A percentile compares a stretch with the other conserved stretches of the same genome.
Evolutionary conservation across 2,797 vertebrate species (phyloP).

Genomic region (Podarcis siculus): DNA sequence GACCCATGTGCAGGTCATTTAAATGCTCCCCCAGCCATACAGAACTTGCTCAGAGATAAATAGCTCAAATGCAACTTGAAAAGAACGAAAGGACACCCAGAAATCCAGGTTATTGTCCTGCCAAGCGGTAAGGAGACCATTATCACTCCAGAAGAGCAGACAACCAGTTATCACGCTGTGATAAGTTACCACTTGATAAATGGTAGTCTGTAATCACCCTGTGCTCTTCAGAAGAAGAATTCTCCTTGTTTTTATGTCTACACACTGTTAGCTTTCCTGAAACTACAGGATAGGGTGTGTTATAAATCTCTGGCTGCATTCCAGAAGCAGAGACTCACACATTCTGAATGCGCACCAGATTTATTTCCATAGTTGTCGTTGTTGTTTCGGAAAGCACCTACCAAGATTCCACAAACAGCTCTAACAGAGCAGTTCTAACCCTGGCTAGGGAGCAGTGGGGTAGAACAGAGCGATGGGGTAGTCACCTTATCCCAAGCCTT

Average conservation of each 20-base stretch:
- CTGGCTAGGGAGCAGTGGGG: no score
- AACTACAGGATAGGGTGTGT: background rate
- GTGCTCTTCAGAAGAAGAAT: background rate
- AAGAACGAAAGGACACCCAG: background rate
- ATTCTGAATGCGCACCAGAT: no score
- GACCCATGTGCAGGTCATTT: background rate
- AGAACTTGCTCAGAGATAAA: background rate
- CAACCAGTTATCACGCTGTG: background rate
- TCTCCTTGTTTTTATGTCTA: background rate
- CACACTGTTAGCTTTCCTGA: background rate
- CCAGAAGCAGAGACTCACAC: background rate
- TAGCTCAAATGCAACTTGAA: background rate
- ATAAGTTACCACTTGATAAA: background rate
- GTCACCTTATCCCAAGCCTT: no score
- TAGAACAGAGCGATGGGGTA: no score
- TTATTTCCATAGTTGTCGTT: no score
- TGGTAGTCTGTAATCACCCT: background rate
- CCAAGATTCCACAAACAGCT: no score
- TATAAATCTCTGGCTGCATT: background rate
- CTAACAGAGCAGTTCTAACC: no score
- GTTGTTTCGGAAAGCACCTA: no score
- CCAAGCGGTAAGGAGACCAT: background rate
- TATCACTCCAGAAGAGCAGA: background rate
- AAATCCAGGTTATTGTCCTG: background rate
- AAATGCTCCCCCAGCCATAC: background rate